Conservation (phyloP, 2,888 invertebrate species). For the Drosophila kambysellisi region DNA sequence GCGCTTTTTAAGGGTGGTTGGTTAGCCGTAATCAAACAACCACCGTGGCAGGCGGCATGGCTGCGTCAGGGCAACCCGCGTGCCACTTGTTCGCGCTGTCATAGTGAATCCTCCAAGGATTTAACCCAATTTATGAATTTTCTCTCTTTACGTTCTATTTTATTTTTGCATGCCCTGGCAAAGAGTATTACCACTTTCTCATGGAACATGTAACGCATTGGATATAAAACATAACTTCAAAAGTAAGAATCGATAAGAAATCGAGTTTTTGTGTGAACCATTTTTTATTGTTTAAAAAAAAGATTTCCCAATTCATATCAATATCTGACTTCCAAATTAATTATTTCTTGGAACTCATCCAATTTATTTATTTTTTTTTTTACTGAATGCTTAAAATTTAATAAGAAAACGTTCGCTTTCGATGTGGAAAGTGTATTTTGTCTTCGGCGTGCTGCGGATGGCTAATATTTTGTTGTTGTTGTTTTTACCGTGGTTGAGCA, state of each 20-base stretch:
- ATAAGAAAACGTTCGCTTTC: neutral
- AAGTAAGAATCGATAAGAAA: neutral
- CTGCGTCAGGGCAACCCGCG: constrained; percentile 61
- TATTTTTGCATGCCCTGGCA: constrained; percentile 9
- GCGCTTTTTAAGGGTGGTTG: constrained; percentile 47
- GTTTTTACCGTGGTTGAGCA: constrained; percentile 29
- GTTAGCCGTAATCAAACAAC: constrained; percentile 50
- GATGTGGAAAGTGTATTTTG: neutral
- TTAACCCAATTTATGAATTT: constrained; percentile 82
- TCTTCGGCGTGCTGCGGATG: neutral
- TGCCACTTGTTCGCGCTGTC: constrained; percentile 80
- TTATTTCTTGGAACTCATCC: neutral
- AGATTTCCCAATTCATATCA: neutral
- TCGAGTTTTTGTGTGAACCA: neutral
- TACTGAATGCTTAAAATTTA: neutral
- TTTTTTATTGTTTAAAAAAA: neutral
- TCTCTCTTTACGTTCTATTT: constrained; percentile 22
- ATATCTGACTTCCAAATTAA: neutral
- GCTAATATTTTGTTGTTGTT: neutral
- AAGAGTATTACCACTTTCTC: neutral
- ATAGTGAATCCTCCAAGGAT: constrained; percentile 82
- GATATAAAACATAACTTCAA: neutral
- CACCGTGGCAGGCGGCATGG: constrained; percentile 52
- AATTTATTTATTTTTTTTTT: neutral
- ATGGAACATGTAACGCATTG: neutral